Evolutionary conservation across 1,140 invertebrate species (phyloP).

Genomic region (Zaprionus taronus): DNA sequence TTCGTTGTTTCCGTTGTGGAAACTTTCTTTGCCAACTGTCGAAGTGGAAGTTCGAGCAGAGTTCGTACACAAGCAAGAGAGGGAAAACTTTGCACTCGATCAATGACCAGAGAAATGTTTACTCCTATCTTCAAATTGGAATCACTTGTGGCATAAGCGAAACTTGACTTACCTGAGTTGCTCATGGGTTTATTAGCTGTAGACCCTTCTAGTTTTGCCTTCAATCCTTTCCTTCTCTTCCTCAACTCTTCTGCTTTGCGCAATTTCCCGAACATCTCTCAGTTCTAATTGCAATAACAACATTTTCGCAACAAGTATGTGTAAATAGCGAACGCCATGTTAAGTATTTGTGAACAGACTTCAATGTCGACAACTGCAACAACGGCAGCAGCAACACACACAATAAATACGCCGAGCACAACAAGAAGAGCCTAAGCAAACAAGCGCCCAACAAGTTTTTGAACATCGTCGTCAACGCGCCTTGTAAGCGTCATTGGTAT

Average conservation of each 20-base stretch:
- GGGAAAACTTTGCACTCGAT: constrained; percentile 12
- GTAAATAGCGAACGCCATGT: constrained; percentile 49
- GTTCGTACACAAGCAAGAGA: not conserved
- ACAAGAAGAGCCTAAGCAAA: constrained; percentile 65
- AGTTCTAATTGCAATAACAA: constrained; percentile 55
- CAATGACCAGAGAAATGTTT: constrained; percentile 35
- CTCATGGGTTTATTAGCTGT: constrained; percentile 37
- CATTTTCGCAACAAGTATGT: constrained; percentile 57
- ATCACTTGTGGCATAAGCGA: constrained; percentile 6
- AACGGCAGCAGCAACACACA: constrained; percentile 19
- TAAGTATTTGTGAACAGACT: constrained; percentile 57
- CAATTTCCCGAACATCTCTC: constrained; percentile 4
- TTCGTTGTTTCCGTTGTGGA: constrained; percentile 6
- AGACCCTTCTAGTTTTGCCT: not conserved
- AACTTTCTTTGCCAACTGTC: constrained; percentile 25
- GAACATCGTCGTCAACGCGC: constrained; percentile 48
- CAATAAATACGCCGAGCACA: constrained; percentile 38
- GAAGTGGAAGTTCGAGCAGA: not conserved
- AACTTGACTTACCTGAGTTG: constrained; percentile 11
- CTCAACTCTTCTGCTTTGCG: not conserved
- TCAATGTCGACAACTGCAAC: constrained; percentile 49
- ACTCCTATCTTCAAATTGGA: constrained; percentile 43
- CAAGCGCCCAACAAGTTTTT: constrained; percentile 67
- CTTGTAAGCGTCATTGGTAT: constrained; percentile 21
- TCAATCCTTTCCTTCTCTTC: not conserved